phyloP scores from a whole-genome alignment of 2,797 vertebrate genomes.

The Erethizon dorsatum region DNA sequence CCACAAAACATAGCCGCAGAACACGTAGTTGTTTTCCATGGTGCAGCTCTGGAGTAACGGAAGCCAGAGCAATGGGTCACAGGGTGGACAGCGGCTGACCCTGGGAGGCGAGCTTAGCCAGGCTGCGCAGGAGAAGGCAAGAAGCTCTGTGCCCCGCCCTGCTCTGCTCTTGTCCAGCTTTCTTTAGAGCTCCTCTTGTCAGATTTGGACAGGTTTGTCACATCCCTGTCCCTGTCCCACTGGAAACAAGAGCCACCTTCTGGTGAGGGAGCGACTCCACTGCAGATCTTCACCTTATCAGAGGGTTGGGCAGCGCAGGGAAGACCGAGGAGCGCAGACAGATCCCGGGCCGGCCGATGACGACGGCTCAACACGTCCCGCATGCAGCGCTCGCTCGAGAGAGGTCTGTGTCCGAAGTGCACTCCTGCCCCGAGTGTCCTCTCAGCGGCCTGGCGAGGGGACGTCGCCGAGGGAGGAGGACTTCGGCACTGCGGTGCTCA shows the following conservation, averaged over 20 bases:
- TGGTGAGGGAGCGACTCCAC: no score
- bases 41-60: neutral
- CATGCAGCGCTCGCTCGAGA: no score
- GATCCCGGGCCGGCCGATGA: no score
- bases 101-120: neutral
- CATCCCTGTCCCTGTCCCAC: no score
- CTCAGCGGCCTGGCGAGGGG: no score
- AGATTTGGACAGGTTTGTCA: neutral
- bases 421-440: no score
- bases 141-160: fast-evolving
- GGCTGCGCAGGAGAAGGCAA: no score
- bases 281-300: neutral
- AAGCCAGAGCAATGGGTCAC: neutral
- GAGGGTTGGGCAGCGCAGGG: neutral
- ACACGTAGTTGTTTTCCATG: neutral
- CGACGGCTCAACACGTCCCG: no score
- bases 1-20: neutral
- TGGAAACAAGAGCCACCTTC: no score
- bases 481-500: no score
- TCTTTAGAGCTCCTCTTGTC: neutral
- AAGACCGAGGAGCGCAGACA: neutral
- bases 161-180: neutral
- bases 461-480: neutral
- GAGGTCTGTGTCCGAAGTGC: no score
- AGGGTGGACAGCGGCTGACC: neutral